A percentile compares a stretch with the other conserved stretches of the same genome.
phyloP scores from a whole-genome alignment of 1,140 invertebrate species.

The Drosophila kikkawai region DNA sequence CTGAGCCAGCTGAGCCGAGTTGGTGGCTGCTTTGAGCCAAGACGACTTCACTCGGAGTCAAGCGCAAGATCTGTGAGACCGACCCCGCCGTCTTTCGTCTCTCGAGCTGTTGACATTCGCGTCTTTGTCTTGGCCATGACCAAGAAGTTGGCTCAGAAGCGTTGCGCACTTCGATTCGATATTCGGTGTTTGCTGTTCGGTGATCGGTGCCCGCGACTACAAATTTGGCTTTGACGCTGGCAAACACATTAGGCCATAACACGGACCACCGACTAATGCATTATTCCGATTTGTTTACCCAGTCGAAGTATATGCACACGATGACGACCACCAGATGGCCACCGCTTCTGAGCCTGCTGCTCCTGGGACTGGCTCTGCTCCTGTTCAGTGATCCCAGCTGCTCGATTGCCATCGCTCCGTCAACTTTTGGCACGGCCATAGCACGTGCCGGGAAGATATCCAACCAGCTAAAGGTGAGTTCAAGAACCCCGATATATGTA shows the following conservation, averaged over 20 bases:
- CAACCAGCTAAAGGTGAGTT: conserved; percentile 86
- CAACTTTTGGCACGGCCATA: conserved; percentile 87
- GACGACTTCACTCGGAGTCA: conserved; percentile 14
- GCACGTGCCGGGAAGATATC: conserved; percentile 87
- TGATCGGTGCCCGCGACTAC: conserved; percentile 12
- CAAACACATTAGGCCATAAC: conserved; percentile 57
- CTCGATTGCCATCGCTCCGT: conserved; percentile 86
- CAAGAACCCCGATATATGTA: not conserved
- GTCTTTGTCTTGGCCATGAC: conserved; percentile 73
- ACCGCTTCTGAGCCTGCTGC: conserved; percentile 37
- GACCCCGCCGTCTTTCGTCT: conserved; percentile 2
- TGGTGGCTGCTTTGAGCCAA: conserved; percentile 14
- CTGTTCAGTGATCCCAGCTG: conserved; percentile 50
- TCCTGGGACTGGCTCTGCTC: conserved; percentile 41
- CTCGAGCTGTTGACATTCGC: conserved; percentile 75
- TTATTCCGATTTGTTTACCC: conserved; percentile 67
- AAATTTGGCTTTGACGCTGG: conserved; percentile 36
- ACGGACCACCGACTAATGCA: conserved; percentile 63
- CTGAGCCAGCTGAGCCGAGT: conserved; percentile 43
- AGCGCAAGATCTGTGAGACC: conserved; percentile 38
- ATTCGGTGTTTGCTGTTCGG: conserved; percentile 30
- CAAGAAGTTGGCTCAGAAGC: conserved; percentile 76
- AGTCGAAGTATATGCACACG: conserved; percentile 38
- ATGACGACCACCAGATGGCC: conserved; percentile 59
- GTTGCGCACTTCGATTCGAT: conserved; percentile 50